These are phyloP conservation scores for Xenopus borealis DNA, from an alignment of 2,113 vertebrate species.

Conservation along the genomic window DNA sequence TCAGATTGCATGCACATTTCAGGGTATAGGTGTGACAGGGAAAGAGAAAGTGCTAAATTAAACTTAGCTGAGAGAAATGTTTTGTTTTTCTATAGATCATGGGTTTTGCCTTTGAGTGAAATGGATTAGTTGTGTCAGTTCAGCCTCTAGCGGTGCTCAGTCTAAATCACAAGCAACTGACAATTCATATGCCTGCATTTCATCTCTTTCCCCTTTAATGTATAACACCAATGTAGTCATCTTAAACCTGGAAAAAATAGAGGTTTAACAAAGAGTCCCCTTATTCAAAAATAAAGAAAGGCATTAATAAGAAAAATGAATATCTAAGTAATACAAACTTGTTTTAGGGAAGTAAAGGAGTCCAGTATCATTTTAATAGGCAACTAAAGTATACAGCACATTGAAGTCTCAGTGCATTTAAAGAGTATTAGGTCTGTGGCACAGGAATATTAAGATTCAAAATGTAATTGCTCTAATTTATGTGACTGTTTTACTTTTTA, in stretches of 20 bases:
- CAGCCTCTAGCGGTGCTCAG: constrained; percentile 41
- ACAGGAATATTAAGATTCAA: too few relatives aligned
- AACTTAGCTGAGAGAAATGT: constrained; percentile 40
- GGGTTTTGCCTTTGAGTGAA: constrained; percentile 28
- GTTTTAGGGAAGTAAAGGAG: too few relatives aligned
- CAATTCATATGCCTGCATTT: constrained; percentile 36
- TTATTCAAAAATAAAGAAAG: too few relatives aligned
- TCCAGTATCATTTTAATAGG: too few relatives aligned
- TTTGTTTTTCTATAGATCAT: constrained; percentile 39
- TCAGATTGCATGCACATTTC: constrained; percentile 26
- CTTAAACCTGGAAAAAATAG: constrained; percentile 15
- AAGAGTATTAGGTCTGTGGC: too few relatives aligned
- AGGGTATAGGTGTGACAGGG: constrained; percentile 21
- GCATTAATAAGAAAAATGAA: too few relatives aligned
- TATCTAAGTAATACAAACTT: too few relatives aligned
- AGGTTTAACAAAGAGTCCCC: too few relatives aligned
- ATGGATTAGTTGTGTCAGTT: constrained; percentile 43
- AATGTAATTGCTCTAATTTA: too few relatives aligned
- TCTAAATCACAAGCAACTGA: constrained; percentile 41
- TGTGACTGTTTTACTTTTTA: too few relatives aligned
- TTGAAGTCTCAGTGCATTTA: too few relatives aligned
- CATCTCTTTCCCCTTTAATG: constrained; percentile 17
- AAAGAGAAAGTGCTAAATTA: constrained; percentile 33
- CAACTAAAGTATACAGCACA: too few relatives aligned
- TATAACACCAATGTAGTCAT: constrained; percentile 3